These are phyloP conservation scores for Rotaria magnacalcarata DNA, from an alignment of 2,888 invertebrate species.

Conservation along the genomic window DNA sequence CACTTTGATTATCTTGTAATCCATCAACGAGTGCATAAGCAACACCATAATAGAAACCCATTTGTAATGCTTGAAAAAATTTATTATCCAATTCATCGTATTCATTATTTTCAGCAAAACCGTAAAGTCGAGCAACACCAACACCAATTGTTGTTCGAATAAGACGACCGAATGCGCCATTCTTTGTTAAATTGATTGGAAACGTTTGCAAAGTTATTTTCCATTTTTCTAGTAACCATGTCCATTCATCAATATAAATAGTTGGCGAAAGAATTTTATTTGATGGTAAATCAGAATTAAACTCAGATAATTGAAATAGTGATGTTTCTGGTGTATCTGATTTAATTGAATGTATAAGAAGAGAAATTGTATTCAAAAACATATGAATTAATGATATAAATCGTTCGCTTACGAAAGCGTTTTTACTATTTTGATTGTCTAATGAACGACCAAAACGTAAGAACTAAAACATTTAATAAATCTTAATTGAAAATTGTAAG, in stretches of 20 bases:
- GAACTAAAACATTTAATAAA: not conserved
- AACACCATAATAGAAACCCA: conserved; percentile 23
- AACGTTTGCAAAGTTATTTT: not conserved
- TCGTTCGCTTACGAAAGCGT: not conserved
- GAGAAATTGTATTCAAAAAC: conserved; percentile 1
- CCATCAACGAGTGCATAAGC: conserved; percentile 33
- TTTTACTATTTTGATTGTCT: not conserved
- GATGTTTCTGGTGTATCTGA: not conserved
- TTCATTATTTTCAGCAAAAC: conserved; percentile 34
- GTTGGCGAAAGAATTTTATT: not conserved
- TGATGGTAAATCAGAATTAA: not conserved
- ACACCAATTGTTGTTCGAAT: conserved; percentile 4
- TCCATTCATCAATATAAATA: conserved; percentile 23
- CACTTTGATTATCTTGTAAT: not conserved
- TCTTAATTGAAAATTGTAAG: too few species aligned
- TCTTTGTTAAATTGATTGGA: conserved; percentile 5
- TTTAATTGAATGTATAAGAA: not conserved
- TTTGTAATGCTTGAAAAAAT: conserved; percentile 32
- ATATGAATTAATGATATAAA: not conserved
- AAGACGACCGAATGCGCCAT: not conserved
- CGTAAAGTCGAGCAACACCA: not conserved
- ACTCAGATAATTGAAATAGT: not conserved
- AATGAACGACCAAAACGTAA: conserved; percentile 9
- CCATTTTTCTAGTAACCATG: conserved; percentile 27
- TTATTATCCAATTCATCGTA: not conserved